Base-by-base conservation (phyloP, 1,140 invertebrate genomes). In the Tetraneura akinire region DNA sequence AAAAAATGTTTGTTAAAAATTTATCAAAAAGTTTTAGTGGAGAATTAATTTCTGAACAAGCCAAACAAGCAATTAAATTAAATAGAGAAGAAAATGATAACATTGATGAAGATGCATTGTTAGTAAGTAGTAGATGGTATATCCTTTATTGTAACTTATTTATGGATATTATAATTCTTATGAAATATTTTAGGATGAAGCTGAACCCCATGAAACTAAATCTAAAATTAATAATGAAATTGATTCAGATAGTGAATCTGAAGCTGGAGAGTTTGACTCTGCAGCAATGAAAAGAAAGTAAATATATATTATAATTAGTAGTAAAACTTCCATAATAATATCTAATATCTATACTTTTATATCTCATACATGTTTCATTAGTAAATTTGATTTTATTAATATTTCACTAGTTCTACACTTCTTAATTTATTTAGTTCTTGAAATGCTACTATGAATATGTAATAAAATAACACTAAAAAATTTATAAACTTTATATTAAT, bases 1-100 rank as follows among this genome's bases (percentile, higher is more conserved):
- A 84, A 29, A 82, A 84, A 74, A 84, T 84, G 16, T 83, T 87
- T 21, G 83, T 83, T 26, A 84, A 85, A 47, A 84, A 85, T 49
- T 51, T 80, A 14, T 64, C 45, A 45, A 80, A 71, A n/a, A 80
- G 49, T 76, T 80, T 64, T 23, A 62, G 26, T 84, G 37, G 83
- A 82, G n/a, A 84, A 83, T 78, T 81, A 53, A 45, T 81, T 42
- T 64, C 55, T 23, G 74, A 78, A 47, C 29, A 82, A 82, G 78
- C 74, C 78, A 80, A 80, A 62, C 84, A 84, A 14, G 84, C 87
- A 66, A 85, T 86, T 51, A 85, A 85, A 83, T 82, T 80, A 80
- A 86, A 84, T 8, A 80, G 76, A 29, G 83, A 84, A 0, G 84
- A 87, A 80, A 87, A 89, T 47, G 88, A 91, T 71, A 88, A 90